Evolutionary conservation across 1,140 invertebrate species (phyloP).

Genomic region (Drosophila nannoptera): DNA sequence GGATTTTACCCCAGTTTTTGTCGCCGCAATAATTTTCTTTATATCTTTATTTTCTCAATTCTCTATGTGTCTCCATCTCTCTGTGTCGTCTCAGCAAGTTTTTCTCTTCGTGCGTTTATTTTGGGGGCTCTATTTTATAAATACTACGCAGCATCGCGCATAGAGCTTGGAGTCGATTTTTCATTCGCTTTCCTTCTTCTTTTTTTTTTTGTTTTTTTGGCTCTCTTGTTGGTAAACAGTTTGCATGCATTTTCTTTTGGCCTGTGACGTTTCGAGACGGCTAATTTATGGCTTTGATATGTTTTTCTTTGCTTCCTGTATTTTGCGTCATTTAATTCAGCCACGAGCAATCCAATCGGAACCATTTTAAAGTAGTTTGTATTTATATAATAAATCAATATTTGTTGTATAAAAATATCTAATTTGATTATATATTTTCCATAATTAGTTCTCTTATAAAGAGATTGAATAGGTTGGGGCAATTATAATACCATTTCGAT

Average conservation of each 20-base stretch:
- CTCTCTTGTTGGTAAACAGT: constrained; percentile 58
- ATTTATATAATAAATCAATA: too few relatives aligned
- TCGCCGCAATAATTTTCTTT: constrained; percentile 23
- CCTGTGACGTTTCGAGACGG: neutral
- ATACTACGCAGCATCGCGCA: constrained; percentile 35
- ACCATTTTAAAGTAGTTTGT: neutral
- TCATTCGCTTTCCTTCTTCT: constrained; percentile 33
- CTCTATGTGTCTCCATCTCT: constrained; percentile 38
- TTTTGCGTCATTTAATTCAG: neutral
- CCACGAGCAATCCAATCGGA: neutral
- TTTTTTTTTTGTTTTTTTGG: constrained; percentile 9
- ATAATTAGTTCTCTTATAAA: neutral
- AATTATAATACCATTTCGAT: too few relatives aligned
- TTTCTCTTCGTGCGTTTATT: constrained; percentile 49
- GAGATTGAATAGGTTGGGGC: neutral
- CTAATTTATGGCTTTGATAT: constrained; percentile 13
- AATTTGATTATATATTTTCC: too few relatives aligned
- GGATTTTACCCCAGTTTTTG: constrained; percentile 45
- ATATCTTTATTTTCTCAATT: neutral
- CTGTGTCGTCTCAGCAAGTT: constrained; percentile 5
- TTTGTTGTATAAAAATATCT: neutral
- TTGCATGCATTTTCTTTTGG: constrained; percentile 19
- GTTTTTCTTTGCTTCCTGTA: neutral
- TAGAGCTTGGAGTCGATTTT: neutral
- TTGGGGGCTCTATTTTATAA: constrained; percentile 53